Conservation (phyloP, 2,113 vertebrate genomes). For the Cryptoleucopteryx plumbea region DNA sequence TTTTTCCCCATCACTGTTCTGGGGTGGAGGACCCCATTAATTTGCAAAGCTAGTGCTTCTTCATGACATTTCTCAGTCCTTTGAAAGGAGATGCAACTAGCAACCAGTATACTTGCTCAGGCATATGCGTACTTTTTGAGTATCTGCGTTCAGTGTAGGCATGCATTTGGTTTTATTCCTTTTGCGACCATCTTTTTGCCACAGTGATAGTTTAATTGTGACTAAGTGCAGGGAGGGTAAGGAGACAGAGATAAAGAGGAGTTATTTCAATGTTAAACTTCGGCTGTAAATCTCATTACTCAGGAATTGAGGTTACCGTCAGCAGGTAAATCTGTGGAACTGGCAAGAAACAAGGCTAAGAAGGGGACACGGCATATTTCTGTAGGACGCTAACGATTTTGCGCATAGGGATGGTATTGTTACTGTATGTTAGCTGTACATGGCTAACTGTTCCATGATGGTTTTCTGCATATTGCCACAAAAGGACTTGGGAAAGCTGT, state of each 20-base stretch:
- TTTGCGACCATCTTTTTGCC: neutral
- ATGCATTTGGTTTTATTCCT: neutral
- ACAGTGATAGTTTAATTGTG: neutral
- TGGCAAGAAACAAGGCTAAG: constrained; percentile 25
- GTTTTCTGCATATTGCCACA: neutral
- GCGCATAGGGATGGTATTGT: neutral
- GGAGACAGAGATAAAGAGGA: neutral
- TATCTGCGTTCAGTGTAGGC: rapidly evolving
- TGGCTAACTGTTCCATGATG: neutral
- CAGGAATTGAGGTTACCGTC: constrained; percentile 48
- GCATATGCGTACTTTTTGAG: neutral
- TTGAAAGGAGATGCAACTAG: neutral
- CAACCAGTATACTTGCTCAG: neutral
- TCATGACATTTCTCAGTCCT: neutral
- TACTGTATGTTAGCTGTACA: neutral
- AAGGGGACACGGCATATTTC: neutral
- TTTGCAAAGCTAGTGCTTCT: neutral
- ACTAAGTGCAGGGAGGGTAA: neutral
- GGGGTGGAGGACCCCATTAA: neutral
- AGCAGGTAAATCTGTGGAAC: constrained; percentile 22
- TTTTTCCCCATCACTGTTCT: neutral
- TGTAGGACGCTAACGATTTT: neutral
- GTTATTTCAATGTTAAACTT: constrained; percentile 50
- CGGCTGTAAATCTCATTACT: constrained; percentile 35
- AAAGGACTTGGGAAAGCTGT: neutral